Evolutionary conservation across 2,888 invertebrate genomes (phyloP).

Genomic region (Drosophila siamana): DNA sequence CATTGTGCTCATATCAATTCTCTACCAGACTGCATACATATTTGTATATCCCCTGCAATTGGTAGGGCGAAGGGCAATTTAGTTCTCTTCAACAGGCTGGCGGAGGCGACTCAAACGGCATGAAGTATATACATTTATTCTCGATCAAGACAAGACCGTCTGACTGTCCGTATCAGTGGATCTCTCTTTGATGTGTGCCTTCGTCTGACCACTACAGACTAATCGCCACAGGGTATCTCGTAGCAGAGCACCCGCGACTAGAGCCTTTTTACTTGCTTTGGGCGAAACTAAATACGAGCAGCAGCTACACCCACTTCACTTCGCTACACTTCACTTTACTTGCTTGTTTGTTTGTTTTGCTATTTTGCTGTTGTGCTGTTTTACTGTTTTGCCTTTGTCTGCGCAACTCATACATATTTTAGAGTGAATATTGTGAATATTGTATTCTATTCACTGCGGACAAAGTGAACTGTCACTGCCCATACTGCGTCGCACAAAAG

Average conservation of each 20-base stretch:
- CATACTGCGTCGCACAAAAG: slow-evolving; percentile 9
- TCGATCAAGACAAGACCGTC: no score
- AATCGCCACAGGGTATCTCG: no score
- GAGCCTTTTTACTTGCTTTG: not conserved
- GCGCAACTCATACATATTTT: slow-evolving; percentile 18
- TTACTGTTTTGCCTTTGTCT: slow-evolving; percentile 11
- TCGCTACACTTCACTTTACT: not conserved
- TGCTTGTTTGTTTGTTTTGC: not conserved
- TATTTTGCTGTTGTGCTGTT: no score
- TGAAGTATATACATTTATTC: no score
- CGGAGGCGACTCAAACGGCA: no score
- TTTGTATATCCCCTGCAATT: no score
- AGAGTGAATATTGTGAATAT: slow-evolving; percentile 24
- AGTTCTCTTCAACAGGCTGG: no score
- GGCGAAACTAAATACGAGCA: slow-evolving; percentile 11
- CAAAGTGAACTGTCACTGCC: slow-evolving; percentile 23
- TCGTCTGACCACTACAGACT: no score
- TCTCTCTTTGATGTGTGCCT: no score
- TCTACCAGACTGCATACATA: not conserved
- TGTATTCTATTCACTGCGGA: slow-evolving; percentile 19
- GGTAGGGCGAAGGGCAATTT: no score
- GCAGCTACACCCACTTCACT: not conserved
- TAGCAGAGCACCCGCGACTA: no score
- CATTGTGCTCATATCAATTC: not conserved
- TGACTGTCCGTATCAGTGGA: no score